Conservation (phyloP, 30 jellyfish, hydroid and myxozoan genomes). For the Clytia hemisphaerica region DNA sequence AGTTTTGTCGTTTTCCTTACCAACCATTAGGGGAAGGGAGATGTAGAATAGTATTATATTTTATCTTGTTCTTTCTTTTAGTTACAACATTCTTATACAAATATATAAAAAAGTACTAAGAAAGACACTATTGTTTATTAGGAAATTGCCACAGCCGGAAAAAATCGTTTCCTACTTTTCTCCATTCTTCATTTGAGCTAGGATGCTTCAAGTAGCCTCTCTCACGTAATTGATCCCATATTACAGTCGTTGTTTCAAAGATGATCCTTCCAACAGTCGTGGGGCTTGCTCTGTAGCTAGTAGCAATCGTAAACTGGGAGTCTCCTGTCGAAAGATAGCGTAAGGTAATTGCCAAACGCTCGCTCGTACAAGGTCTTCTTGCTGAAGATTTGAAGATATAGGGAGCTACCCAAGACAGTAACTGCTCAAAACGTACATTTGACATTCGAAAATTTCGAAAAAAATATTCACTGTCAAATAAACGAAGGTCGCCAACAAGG, state of each 20-base stretch:
- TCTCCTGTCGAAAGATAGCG: not conserved
- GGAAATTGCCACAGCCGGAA: not conserved
- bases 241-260: not conserved
- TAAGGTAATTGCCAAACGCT: not conserved
- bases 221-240: not conserved
- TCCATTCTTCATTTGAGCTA: not conserved
- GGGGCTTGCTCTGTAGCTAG: not conserved
- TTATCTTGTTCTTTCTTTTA: no score
- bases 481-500: not conserved
- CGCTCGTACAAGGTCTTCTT: not conserved
- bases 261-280: not conserved
- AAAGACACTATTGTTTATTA: no score
- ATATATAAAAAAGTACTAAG: no score
- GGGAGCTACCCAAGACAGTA: not conserved
- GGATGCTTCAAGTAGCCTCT: not conserved
- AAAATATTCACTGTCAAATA: not conserved
- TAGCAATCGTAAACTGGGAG: not conserved
- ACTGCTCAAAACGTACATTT: not conserved
- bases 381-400: not conserved
- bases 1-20: no score
- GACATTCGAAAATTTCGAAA: not conserved
- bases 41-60: no score
- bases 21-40: no score
- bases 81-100: no score
- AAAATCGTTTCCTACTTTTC: not conserved